Conservation (phyloP, 2,888 invertebrate genomes). For the Erebia palarica region DNA sequence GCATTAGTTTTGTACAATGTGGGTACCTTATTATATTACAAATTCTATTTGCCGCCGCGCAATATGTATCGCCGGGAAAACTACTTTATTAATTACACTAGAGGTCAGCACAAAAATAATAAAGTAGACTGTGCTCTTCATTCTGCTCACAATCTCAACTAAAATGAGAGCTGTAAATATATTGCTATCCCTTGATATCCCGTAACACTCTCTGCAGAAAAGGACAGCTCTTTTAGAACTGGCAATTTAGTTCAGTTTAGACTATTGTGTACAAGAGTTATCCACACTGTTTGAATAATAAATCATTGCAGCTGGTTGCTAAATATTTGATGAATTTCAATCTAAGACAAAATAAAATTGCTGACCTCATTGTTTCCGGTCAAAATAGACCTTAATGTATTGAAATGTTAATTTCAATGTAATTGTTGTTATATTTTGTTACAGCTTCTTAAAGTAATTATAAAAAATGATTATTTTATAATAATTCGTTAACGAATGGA, state of each 20-base stretch:
- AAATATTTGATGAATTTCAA: neutral
- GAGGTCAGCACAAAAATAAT: slow-evolving; percentile 20
- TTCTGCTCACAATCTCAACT: no score
- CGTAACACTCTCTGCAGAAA: no score
- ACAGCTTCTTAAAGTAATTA: slow-evolving; percentile 43
- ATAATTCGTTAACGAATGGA: slow-evolving; percentile 18
- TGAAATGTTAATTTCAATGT: slow-evolving; percentile 37
- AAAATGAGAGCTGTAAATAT: no score
- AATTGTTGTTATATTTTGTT: slow-evolving; percentile 44
- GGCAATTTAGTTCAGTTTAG: no score
- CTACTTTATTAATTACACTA: slow-evolving; percentile 5
- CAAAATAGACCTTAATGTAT: slow-evolving; percentile 38
- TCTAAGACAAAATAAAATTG: neutral
- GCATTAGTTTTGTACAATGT: neutral
- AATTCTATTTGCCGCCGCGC: neutral
- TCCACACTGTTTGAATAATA: no score
- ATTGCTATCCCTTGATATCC: no score
- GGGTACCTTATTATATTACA: neutral
- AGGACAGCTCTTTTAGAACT: no score
- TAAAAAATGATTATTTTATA: slow-evolving; percentile 32
- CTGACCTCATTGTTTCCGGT: slow-evolving; percentile 39
- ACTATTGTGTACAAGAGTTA: no score
- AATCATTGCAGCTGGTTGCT: neutral
- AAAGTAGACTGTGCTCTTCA: neutral
- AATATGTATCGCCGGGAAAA: slow-evolving; percentile 15